Evolutionary conservation across 2,113 vertebrate species (phyloP).

Genomic region (Gopherus flavomarginatus): DNA sequence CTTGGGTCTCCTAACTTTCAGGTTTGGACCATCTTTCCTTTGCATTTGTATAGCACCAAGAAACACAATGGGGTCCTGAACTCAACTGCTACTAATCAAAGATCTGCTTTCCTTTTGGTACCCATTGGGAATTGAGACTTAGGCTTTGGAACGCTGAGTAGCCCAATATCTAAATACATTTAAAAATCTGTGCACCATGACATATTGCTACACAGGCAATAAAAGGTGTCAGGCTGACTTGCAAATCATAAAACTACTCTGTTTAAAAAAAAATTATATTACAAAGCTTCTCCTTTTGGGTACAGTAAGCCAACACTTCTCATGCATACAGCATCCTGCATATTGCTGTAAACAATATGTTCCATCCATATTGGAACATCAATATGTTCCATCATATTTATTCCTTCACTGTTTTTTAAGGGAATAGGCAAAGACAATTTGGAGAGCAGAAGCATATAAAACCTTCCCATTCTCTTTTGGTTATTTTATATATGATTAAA

Average conservation of each 20-base stretch:
- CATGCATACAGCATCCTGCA: background rate
- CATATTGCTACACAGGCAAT: accelerated
- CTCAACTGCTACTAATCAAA: background rate
- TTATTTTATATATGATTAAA: background rate
- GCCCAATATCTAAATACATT: background rate
- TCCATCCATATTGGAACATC: no score
- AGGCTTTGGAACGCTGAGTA: background rate
- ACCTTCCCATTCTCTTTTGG: background rate
- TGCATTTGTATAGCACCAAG: background rate
- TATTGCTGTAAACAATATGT: background rate
- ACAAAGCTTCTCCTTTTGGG: background rate
- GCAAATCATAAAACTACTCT: background rate
- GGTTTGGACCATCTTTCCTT: background rate
- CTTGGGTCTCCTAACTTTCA: background rate
- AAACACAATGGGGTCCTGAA: background rate
- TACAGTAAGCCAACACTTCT: background rate
- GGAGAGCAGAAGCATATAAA: background rate
- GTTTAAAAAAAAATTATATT: background rate
- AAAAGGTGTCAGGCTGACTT: background rate
- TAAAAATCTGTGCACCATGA: background rate
- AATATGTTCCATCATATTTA: background rate
- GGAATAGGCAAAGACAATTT: conserved; percentile 10
- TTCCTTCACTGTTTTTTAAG: conserved; percentile 33
- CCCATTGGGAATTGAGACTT: background rate
- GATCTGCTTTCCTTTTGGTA: background rate